Evolutionary conservation across 2,888 invertebrate species (phyloP).

Genomic region (Lasioglossum lativentre): DNA sequence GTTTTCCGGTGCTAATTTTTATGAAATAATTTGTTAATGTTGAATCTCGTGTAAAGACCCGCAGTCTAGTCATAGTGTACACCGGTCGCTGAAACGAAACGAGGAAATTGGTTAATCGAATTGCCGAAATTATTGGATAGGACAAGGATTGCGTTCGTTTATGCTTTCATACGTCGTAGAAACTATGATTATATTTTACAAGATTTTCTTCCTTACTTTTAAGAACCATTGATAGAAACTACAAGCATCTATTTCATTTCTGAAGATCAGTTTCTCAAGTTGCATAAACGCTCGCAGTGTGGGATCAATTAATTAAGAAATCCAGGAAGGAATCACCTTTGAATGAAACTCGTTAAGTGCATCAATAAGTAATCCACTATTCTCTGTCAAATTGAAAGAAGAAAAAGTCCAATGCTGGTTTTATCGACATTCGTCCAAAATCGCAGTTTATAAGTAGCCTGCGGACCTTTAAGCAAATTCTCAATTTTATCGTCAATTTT

Average conservation of each 20-base stretch:
- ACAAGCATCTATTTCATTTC: background rate
- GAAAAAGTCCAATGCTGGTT: background rate
- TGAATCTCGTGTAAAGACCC: background rate
- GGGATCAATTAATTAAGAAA: background rate
- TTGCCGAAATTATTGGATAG: background rate
- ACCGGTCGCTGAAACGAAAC: background rate
- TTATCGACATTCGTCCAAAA: background rate
- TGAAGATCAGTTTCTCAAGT: background rate
- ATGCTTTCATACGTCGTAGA: background rate
- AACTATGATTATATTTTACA: background rate
- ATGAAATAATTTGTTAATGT: background rate
- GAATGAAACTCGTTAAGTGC: background rate
- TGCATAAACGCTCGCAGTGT: background rate
- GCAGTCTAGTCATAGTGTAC: background rate
- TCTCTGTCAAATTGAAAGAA: background rate
- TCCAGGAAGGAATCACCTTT: background rate
- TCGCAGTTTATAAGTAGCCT: background rate
- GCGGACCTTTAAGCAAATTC: background rate
- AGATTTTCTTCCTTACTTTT: background rate
- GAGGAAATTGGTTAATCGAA: background rate
- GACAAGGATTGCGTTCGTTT: background rate
- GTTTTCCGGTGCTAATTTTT: background rate
- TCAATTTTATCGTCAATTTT: background rate
- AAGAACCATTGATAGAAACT: background rate
- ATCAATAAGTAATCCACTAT: slow-evolving; percentile 12